phyloP scores from a whole-genome alignment of 2,113 vertebrate species.

The Toxotes chatareus region DNA sequence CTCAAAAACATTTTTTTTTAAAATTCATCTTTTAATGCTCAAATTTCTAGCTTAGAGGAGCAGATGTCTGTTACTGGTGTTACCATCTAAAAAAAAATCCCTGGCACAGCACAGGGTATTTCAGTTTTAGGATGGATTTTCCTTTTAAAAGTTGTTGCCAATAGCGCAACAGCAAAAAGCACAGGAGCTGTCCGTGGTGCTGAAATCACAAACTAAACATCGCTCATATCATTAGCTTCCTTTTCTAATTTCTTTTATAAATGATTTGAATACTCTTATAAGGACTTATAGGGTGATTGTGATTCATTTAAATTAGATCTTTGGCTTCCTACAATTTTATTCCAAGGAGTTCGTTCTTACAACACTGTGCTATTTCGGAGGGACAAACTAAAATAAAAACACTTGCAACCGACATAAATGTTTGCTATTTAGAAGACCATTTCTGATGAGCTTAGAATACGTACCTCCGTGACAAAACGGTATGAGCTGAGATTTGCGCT shows the following conservation, averaged over 20 bases:
- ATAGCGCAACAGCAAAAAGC: neutral
- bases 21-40: neutral
- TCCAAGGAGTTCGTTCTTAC: neutral
- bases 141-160: neutral
- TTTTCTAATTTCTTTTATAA: neutral
- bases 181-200: conserved; percentile 77
- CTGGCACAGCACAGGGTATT: neutral
- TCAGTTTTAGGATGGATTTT: neutral
- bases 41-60: neutral
- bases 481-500: conserved; percentile 37
- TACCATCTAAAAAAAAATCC: neutral
- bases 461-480: conserved; percentile 59
- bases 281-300: neutral
- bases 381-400: too few relatives aligned
- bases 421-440: neutral
- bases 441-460: conserved; percentile 15
- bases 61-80: neutral
- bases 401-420: neutral
- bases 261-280: neutral
- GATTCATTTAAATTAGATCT: neutral
- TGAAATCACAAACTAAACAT: conserved; percentile 62
- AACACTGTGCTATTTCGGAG: neutral
- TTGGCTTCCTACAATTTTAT: neutral
- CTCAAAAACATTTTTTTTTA: too few relatives aligned
- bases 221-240: neutral